These are phyloP conservation scores for Cyanoderma ruficeps DNA, from an alignment of 2,113 vertebrate genomes.

Conservation along the genomic window DNA sequence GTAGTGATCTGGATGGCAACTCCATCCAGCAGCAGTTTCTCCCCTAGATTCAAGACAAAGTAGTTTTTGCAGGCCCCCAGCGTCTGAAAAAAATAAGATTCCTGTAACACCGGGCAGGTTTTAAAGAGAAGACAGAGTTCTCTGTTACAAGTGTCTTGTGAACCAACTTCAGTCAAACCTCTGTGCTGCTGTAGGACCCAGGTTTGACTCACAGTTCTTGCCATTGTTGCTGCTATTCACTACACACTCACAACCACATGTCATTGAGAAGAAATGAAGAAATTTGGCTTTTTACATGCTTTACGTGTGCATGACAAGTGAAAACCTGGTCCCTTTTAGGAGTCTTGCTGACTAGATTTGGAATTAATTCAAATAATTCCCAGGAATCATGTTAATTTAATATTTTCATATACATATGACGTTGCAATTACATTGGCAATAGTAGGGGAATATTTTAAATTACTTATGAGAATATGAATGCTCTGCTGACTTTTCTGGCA, in stretches of 20 bases:
- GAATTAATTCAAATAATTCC: neutral
- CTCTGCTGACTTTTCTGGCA: neutral
- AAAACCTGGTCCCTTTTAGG: neutral
- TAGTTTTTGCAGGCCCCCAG: neutral
- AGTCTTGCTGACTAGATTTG: neutral
- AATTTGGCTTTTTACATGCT: neutral
- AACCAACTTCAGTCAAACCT: neutral
- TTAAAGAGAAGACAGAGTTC: neutral
- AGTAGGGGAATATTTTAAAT: neutral
- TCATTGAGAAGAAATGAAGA: neutral
- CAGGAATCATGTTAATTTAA: neutral
- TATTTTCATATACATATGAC: neutral
- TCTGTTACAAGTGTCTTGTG: neutral
- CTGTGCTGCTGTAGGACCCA: accelerated
- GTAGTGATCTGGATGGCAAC: neutral
- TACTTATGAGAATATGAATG: neutral
- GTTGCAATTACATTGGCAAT: neutral
- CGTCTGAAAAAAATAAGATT: neutral
- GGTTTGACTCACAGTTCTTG: neutral
- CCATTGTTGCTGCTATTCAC: neutral
- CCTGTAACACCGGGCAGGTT: neutral
- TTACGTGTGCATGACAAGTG: neutral
- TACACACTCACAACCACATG: neutral
- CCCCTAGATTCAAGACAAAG: neutral
- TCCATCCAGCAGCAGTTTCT: neutral